A percentile compares a stretch with the other conserved stretches of the same genome.
Conservation (phyloP, 2,113 vertebrate genomes). For the Amblyornis subalaris region DNA sequence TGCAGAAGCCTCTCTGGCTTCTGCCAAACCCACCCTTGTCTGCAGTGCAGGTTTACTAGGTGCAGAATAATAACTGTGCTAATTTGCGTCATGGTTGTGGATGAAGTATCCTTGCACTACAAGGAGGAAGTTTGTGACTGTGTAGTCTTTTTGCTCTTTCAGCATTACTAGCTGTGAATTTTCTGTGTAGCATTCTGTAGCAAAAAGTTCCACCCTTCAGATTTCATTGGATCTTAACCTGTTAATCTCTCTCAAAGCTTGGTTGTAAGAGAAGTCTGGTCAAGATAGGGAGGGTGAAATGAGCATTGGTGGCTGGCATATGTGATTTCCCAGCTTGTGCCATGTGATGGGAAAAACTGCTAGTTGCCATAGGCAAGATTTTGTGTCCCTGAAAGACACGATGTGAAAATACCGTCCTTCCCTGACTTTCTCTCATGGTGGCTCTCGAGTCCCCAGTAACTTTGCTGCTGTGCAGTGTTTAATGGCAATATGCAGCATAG, state of each 20-base stretch:
- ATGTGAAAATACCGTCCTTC: neutral
- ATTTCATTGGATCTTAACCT: neutral
- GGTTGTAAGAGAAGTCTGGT: neutral
- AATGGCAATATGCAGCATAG: fast-evolving
- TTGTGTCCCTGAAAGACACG: neutral
- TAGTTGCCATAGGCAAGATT: neutral
- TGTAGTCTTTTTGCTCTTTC: neutral
- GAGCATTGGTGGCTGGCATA: neutral
- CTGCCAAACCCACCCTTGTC: neutral
- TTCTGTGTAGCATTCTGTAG: neutral
- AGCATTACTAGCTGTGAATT: neutral
- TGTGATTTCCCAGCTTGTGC: neutral
- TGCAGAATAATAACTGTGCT: neutral
- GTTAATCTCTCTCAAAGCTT: neutral
- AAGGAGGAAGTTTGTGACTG: neutral
- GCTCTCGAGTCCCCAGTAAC: fast-evolving
- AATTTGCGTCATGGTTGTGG: neutral
- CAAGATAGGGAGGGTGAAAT: neutral
- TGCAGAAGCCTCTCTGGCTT: neutral
- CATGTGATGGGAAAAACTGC: neutral
- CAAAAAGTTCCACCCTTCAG: neutral
- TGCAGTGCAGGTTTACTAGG: neutral
- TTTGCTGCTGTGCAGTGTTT: neutral
- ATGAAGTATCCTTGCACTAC: neutral
- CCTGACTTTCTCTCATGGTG: neutral